A percentile compares a stretch with the other conserved stretches of the same genome.
These are phyloP conservation scores for Corythornis cristatus DNA, from an alignment of 2,113 vertebrate species.

Conservation along the genomic window DNA sequence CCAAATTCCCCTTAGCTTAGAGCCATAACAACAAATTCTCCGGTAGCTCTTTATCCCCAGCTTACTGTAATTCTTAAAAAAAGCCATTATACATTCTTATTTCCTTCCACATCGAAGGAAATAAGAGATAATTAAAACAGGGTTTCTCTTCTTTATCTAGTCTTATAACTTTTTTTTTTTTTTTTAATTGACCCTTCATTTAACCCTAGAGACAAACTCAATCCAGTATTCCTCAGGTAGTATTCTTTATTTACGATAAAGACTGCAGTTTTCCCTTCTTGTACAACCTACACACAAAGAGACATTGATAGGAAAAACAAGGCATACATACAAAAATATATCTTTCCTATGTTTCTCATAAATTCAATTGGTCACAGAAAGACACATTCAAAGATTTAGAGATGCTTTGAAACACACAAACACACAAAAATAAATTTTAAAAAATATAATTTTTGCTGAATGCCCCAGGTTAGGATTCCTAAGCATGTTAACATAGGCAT, in stretches of 20 bases:
- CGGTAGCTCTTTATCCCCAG: background rate
- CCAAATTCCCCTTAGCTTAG: background rate
- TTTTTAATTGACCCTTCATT: background rate
- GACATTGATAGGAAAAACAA: background rate
- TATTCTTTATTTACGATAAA: background rate
- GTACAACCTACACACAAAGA: background rate
- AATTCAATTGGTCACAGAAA: background rate
- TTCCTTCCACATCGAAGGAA: constrained; percentile 24
- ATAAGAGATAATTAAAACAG: background rate
- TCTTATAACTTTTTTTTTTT: background rate
- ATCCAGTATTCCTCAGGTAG: background rate
- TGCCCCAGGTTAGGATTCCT: background rate
- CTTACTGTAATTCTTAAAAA: constrained; percentile 15
- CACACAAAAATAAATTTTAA: background rate
- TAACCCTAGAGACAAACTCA: background rate
- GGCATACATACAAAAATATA: background rate
- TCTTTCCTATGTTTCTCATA: background rate
- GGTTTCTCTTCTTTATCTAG: background rate
- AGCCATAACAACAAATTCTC: background rate
- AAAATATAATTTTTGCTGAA: background rate
- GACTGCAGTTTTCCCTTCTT: background rate
- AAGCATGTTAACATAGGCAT: background rate
- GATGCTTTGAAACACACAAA: background rate
- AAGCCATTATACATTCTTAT: background rate
- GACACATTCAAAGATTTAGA: background rate